Evolutionary conservation across 2,888 invertebrate species (phyloP).

Genomic region (Ommatoiulus sabulosus): DNA sequence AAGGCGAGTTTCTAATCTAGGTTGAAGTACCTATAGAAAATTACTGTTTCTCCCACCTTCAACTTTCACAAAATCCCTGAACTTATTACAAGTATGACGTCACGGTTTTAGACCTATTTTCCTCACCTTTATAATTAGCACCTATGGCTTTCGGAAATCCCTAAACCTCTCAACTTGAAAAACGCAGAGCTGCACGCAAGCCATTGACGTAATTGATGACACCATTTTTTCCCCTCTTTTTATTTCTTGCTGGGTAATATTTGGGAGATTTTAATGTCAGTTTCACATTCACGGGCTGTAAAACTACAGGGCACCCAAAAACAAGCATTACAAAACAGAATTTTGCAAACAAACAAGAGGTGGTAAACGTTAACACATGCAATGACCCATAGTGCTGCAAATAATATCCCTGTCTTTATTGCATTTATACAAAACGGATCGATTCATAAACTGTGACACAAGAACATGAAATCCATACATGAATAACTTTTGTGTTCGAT

Average conservation of each 20-base stretch:
- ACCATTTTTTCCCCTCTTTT: background rate
- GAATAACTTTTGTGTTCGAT: no score
- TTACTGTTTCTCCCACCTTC: background rate
- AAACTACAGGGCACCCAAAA: background rate
- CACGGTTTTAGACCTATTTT: background rate
- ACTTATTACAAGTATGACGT: background rate
- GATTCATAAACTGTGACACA: no score
- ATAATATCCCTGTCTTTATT: no score
- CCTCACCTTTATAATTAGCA: background rate
- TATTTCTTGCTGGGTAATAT: background rate
- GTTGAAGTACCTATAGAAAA: background rate
- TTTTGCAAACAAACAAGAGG: background rate
- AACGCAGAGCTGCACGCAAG: background rate
- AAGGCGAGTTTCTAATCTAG: background rate
- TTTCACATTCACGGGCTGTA: background rate
- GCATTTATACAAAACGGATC: no score
- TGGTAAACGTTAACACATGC: no score
- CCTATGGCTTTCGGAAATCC: background rate
- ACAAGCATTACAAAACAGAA: background rate
- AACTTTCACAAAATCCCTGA: slow-evolving; percentile 5
- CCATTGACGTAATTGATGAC: background rate
- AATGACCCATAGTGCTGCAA: no score
- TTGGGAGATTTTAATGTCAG: no score
- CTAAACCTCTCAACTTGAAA: background rate
- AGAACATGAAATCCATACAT: no score